Base-by-base conservation (phyloP, 2,797 vertebrate genomes). In the Sphenopsis melanotis region DNA sequence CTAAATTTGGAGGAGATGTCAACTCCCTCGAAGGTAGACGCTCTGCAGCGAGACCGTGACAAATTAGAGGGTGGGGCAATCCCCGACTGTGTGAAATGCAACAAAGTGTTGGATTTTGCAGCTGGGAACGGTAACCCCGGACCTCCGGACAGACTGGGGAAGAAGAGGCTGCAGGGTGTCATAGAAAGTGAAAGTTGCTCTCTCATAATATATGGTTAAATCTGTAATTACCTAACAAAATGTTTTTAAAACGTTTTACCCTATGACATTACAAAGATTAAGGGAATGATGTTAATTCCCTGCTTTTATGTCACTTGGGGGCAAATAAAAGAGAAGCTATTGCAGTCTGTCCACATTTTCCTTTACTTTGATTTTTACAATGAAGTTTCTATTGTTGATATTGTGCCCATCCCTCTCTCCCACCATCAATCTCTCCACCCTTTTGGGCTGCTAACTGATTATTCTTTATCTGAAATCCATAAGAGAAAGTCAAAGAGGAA, bases 101-200 rank as follows among this genome's bases (percentile, higher is more conserved):
- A 7, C 26, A 26, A 32, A 37, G 17, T 17, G 32, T 41, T 0
- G 13, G 60, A 47, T 49, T 56, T 56, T 49, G 24, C 16, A 21
- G 50, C 50, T 42, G 46, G 37, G 37, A 13, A 0, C 0, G 9
- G 11, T 11, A 8, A 52, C 37, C 4, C 13, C 14, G 17, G 18
- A 8, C 0, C 0, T 22, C 23, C 0, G 1, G 34, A 34, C 15
- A 49, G 19, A 3, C 30, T 34, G 44, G 30, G 15, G 37, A 69
- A 11, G 44, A 6, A 19, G 32, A 36, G 21, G 26, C 55, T 60
- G 36, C 10, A 5, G 30, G n/a, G 26, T 23, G 10, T 12, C 8
- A 13, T 5, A 4, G 47, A 37, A 61, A 71, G 17, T 37, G 22
- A 70, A 81, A 70, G 9, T 10, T 57, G 64, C 24, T 57, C 9